Evolutionary conservation across 2,113 vertebrate genomes (phyloP), one percentile per base, ranked within the genome.

Genomic region (Tachycineta bicolor): DNA sequence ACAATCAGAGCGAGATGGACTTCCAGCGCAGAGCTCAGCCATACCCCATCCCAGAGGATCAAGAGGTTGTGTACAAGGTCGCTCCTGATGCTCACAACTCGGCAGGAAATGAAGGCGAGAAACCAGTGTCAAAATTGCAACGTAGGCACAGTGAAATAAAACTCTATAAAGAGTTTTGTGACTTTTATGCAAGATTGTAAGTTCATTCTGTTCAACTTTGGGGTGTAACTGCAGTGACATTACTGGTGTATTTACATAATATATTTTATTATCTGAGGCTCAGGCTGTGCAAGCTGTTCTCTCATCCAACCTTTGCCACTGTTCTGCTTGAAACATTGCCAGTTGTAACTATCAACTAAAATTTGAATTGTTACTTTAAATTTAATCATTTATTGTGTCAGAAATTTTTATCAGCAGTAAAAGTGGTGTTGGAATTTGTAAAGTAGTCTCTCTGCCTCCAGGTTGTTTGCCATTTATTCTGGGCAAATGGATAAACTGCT

Each of bases 111-210:
- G 98, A 99, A 96, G 98, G 95, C 1, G 99, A 99, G 96, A 98
- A 98, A 91, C 98, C 98, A 1, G 98, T 99, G 78, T 99, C 99
- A 90, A 99, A 98, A 89, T 95, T 99, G 64, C 99, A 99, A 91
- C 98, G 98, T 91, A 98, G 99, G 80, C 99, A 98, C 80, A 99
- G 99, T 90, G 99, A 99, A 62, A 96, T 99, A 63, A 99, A 99
- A 97, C 98, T 99, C 95, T 99, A 99, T 98, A 99, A 99, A 97
- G 99, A 99, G 96, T 99, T 99, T 90, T 99, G 99, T 98, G 99
- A 99, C 97, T 99, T 99, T 96, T 99, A 99, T 93, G 99, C 99
- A 41, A 99, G 97, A 97, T 99, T 98, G 99, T 99, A 98, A 99
- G 99, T 99, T 90, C 19, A 9, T 80, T 74, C 65, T 91, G 43